Evolutionary conservation across 2,888 invertebrate genomes (phyloP), one percentile per base, ranked within the genome.

Genomic region (Synanthedon tipuliformis): DNA sequence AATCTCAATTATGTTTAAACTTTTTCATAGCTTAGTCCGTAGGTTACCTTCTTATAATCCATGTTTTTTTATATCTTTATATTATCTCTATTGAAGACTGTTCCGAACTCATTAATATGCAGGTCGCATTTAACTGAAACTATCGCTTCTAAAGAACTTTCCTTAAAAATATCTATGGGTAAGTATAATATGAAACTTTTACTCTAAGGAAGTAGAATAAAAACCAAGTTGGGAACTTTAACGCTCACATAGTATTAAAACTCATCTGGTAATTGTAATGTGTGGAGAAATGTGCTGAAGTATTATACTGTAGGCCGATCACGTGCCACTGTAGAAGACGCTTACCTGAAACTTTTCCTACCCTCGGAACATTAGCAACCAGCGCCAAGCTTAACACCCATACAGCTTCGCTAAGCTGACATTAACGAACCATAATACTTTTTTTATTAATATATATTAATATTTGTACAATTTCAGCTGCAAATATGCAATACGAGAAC

Each of bases 281-380:
- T 45, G 45, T 45, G 45, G 45, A 13, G 45, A 45, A 45, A 45
- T 45, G 45, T 15, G 3, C 45, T 13, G 45, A 45, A 45, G 34
- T 34, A 45, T 16, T 16, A 49, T 16, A 49, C 49, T 23, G 74
- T 71, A 86, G 69, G 76, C 86, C 53, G 74, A 67, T 81, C 86
- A 86, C 86, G 86, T 85, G 58, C 65, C 65, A 61, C 69, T 68
- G 75, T 75, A 78, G 83, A 82, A 84, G 81, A 79, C 82, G 85
- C 84, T 83, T 81, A 85, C 85, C 83, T 83, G 83, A 81, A 84
- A 83, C 77, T 84, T 82, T 83, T 78, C 76, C 80, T 78, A 78
- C 82, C 78, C 81, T 84, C 81, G 80, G 78, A 83, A 78, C 85
- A 84, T 86, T 86, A 85, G 81, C 69, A 72, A 77, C 75, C 69